Evolutionary conservation across 2,113 vertebrate species (phyloP), one percentile per base, ranked within the genome.

Genomic region (Tonatia bakeri): DNA sequence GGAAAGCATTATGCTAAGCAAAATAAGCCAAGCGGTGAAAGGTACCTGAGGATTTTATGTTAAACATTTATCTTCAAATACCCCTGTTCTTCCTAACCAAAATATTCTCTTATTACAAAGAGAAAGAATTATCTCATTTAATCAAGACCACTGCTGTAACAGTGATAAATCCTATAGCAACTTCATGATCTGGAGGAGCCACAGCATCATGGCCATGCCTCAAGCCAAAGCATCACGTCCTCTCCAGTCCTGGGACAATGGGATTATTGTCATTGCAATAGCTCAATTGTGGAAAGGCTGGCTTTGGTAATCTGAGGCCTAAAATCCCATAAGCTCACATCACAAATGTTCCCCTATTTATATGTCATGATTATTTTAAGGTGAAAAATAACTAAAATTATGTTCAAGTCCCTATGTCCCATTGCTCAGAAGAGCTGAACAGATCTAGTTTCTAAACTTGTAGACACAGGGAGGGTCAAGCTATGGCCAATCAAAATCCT

Each of bases 41-140:
- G 59, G 67, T 81, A 91, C 75, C 81, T 61, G 22, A 47, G 59
- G n/a, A 47, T 14, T 47, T 5, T n/a, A 92, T n/a, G 31, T 33
- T 69, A 72, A 70, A n/a, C 24, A 61, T 82, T 95, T 84, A 54
- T 87, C 94, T 73, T 61, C 70, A 20, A 88, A 82, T 2, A n/a
- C 22, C 26, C n/a, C 56, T 54, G 22, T 61, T 65, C 75, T 69
- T 92, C 73, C 87, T 81, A 75, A 83, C n/a, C 59, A 52, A 84
- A 91, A 77, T 28, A 19, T 24, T 69, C 70, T 76, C 72, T 75
- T 38, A 36, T 40, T 43, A 14, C 22, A 72, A 16, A 83, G 7
- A 83, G n/a, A 79, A 59, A 80, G 14, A n/a, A 89, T 79, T 59
- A 19, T 90, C 64, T 61, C 64, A n/a, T 75, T 45, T 64, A 50